These are phyloP conservation scores for Lagria hirta DNA, from an alignment of 2,888 invertebrate genomes.

Conservation along the genomic window DNA sequence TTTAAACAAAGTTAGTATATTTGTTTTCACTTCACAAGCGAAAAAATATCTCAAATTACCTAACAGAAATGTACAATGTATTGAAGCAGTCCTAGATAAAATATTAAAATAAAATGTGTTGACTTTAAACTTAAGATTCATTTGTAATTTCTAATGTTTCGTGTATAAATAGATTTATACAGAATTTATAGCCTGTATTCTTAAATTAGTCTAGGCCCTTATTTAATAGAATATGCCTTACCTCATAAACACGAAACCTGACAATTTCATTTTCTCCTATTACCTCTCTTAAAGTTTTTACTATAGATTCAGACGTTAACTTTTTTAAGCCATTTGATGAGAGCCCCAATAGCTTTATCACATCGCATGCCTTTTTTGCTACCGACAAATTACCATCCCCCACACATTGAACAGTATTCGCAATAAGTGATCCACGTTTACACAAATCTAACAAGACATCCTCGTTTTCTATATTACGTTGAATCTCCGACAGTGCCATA, in stretches of 20 bases:
- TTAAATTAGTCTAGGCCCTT: not conserved
- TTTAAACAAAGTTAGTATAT: too few species aligned
- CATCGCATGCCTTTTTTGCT: slow-evolving; percentile 61
- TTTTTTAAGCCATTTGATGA: slow-evolving; percentile 53
- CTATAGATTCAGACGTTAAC: slow-evolving; percentile 59
- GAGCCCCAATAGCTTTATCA: slow-evolving; percentile 57
- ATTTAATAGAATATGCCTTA: slow-evolving; percentile 19
- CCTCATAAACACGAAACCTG: slow-evolving; percentile 71
- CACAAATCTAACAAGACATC: slow-evolving; percentile 43
- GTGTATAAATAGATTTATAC: too few species aligned
- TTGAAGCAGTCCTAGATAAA: too few species aligned
- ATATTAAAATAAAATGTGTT: too few species aligned
- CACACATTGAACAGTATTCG: slow-evolving; percentile 60
- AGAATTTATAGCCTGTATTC: too few species aligned
- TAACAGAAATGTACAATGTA: too few species aligned
- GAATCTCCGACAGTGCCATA: slow-evolving; percentile 66
- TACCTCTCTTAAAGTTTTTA: slow-evolving; percentile 61
- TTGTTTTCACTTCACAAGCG: too few species aligned
- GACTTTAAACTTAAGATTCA: too few species aligned
- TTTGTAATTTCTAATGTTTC: too few species aligned
- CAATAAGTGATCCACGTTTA: slow-evolving; percentile 53
- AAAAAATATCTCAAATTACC: too few species aligned
- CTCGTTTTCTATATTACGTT: slow-evolving; percentile 42
- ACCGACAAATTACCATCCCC: slow-evolving; percentile 62
- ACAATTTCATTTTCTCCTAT: slow-evolving; percentile 61